Evolutionary conservation across 2,113 vertebrate species (phyloP).

Genomic region (Pungitius pungitius): DNA sequence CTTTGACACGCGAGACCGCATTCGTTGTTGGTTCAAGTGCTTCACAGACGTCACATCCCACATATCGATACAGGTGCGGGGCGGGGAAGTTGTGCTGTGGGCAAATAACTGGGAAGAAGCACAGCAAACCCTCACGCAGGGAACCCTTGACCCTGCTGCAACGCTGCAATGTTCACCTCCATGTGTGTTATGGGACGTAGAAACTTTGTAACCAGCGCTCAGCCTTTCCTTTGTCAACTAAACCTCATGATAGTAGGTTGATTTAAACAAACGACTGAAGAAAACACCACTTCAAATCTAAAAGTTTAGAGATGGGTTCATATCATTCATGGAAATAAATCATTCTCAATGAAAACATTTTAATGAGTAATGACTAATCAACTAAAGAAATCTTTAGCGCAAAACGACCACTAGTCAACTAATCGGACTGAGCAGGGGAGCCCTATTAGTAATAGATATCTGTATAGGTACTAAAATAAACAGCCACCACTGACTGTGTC

Average conservation of each 20-base stretch:
- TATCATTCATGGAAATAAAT: no score
- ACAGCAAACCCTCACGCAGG: not conserved
- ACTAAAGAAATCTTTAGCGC: not conserved
- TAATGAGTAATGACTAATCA: not conserved
- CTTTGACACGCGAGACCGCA: conserved; percentile 6
- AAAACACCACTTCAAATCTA: no score
- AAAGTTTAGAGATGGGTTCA: no score
- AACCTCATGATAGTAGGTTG: not conserved
- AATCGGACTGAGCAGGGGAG: not conserved
- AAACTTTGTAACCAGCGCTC: not conserved
- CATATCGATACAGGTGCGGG: not conserved
- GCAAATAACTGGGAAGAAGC: not conserved
- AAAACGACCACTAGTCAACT: not conserved
- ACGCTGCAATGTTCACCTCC: not conserved
- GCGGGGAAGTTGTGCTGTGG: not conserved
- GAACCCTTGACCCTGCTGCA: not conserved
- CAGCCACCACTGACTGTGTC: not conserved
- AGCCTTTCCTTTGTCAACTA: not conserved
- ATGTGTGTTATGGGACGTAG: not conserved
- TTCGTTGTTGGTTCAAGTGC: conserved; percentile 2
- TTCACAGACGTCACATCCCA: not conserved
- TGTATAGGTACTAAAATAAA: not conserved
- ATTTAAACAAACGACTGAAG: no score
- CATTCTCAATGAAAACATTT: no score
- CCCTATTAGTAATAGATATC: not conserved